Evolutionary conservation across 2,113 vertebrate genomes (phyloP), one percentile per base, ranked within the genome.

Genomic region (Xiphophorus hellerii): DNA sequence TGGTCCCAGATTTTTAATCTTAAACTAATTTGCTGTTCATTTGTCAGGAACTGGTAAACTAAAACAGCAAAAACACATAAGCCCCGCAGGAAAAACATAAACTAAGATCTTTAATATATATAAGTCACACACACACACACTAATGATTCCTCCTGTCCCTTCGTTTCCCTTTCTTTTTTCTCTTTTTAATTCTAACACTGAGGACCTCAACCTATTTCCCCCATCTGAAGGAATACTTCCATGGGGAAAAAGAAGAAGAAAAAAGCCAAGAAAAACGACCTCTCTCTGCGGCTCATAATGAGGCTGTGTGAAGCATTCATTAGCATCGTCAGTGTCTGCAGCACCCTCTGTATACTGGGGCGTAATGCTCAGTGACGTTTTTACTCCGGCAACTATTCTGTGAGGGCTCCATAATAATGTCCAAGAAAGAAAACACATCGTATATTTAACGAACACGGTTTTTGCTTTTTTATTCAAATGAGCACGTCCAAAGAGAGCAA

Each of bases 321-420:
- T 93, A 92, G 90, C 90, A 93, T 93, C 90, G 88, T 81, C 87
- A 71, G 80, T 85, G 86, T 92, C 86, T 88, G 73, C 85, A 84
- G 78, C 80, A 78, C 51, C 77, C 62, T 89, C 82, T 58, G 78
- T 86, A 76, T 84, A 83, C 76, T 13, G 80, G 79, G 82, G 83
- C 85, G 90, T 93, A 92, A 92, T 92, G 88, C 81, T 78, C 76
- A 29, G n/a, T 73, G 88, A 90, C 88, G 62, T 84, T 93, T 93
- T 92, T 92, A 93, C 88, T 92, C 81, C 82, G 69, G n/a, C 79
- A 74, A 66, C 83, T 76, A 80, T 92, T 88, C 82, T 85, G 80
- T 83, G 84, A 84, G 76, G 85, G 81, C 71, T 81, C 89, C 89
- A 87, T 91, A 93, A 92, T 91, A 84, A 90, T 30, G 89, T 87